These are phyloP conservation scores for Micropterix aruncella DNA, from an alignment of 2,888 invertebrate genomes.

Conservation along the genomic window DNA sequence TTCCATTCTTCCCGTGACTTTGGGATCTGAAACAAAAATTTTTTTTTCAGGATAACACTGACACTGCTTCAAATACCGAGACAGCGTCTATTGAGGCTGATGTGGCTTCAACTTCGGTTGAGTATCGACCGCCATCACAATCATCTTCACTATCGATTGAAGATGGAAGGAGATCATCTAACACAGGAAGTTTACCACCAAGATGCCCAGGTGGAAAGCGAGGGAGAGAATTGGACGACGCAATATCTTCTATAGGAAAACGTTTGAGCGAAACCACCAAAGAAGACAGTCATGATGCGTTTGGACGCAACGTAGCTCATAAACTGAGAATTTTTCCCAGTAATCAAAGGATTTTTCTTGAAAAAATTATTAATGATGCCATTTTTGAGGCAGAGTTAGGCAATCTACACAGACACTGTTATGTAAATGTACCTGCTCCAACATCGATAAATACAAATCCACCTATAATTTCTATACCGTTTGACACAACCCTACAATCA, in stretches of 20 bases:
- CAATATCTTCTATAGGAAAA: background rate
- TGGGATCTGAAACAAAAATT: no score
- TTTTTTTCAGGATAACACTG: no score
- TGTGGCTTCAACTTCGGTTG: background rate
- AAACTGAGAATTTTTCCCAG: background rate
- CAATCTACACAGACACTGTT: background rate
- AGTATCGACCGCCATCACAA: constrained; percentile 1
- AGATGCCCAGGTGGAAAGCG: constrained; percentile 1
- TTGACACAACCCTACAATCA: background rate
- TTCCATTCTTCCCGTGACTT: no score
- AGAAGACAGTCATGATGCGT: background rate
- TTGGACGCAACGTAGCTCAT: background rate
- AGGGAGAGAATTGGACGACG: background rate
- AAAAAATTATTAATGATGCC: background rate
- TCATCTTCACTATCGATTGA: background rate
- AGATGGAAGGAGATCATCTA: background rate
- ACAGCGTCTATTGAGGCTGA: background rate
- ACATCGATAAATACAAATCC: background rate
- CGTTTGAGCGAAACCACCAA: background rate
- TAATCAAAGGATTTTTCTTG: background rate
- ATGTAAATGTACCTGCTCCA: background rate
- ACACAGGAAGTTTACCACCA: background rate
- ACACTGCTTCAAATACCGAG: background rate
- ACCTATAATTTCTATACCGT: background rate
- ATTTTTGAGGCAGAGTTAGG: constrained; percentile 1